Evolutionary conservation across 2,888 invertebrate species (phyloP).

Genomic region (Vesta saturnalis): DNA sequence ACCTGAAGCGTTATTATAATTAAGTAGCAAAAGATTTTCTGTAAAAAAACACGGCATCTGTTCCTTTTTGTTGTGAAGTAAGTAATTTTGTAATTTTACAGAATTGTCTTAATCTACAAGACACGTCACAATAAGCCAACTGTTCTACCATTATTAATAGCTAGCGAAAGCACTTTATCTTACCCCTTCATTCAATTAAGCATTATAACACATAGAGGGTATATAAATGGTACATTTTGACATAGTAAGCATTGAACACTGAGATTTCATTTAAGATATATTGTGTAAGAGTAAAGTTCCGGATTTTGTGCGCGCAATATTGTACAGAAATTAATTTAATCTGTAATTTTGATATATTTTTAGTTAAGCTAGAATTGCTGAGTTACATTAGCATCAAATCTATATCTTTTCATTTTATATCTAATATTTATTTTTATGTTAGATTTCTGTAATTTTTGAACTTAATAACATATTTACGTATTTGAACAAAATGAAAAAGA

Average conservation of each 20-base stretch:
- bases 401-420: no score
- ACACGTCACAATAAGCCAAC: neutral
- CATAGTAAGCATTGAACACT: neutral
- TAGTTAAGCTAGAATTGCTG: no score
- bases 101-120: neutral
- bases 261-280: neutral
- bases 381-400: no score
- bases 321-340: neutral
- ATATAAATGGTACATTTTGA: constrained; percentile 1
- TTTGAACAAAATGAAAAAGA: no score
- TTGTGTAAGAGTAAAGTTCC: neutral
- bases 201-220: neutral
- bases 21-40: no score
- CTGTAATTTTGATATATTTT: no score
- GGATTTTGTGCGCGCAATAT: neutral
- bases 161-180: neutral
- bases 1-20: no score
- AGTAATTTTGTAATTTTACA: neutral
- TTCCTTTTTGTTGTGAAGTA: no score
- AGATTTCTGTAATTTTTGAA: no score
- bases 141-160: neutral
- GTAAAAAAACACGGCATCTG: no score
- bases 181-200: constrained; percentile 1
- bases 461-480: no score
- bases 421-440: no score